Evolutionary conservation across 2,113 vertebrate species (phyloP).

Genomic region (Antidorcas marsupialis): DNA sequence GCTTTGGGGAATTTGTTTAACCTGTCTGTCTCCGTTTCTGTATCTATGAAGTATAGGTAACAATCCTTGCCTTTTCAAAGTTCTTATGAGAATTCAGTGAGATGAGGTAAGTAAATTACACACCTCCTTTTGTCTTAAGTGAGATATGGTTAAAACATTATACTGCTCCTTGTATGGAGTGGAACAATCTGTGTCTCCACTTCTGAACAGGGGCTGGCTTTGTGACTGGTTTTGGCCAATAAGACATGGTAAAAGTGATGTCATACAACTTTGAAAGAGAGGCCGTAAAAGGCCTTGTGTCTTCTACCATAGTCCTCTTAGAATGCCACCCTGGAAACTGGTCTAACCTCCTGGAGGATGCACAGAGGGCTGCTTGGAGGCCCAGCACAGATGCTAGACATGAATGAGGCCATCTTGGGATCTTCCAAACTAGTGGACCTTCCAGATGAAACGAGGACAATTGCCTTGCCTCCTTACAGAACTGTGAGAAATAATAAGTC

Average conservation of each 20-base stretch:
- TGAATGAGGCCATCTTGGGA: neutral
- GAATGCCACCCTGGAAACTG: neutral
- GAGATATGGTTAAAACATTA: neutral
- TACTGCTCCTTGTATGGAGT: neutral
- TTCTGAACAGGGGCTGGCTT: neutral
- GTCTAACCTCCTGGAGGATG: neutral
- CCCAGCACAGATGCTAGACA: neutral
- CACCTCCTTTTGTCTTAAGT: neutral
- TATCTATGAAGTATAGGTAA: no score
- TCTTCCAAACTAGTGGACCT: no score
- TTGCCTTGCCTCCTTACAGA: neutral
- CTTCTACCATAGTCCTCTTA: neutral
- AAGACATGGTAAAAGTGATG: fast-evolving
- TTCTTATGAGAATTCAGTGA: neutral
- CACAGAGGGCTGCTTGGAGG: fast-evolving
- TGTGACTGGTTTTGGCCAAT: neutral
- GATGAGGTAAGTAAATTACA: neutral
- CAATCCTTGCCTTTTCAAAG: neutral
- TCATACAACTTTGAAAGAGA: neutral
- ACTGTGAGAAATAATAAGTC: neutral
- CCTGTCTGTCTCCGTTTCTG: neutral
- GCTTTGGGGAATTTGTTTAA: neutral
- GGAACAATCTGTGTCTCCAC: fast-evolving
- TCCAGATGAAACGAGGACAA: neutral
- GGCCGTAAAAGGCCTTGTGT: fast-evolving